Base-by-base conservation (phyloP, 1,140 invertebrate species). In the Pachypeltis micranthus region DNA sequence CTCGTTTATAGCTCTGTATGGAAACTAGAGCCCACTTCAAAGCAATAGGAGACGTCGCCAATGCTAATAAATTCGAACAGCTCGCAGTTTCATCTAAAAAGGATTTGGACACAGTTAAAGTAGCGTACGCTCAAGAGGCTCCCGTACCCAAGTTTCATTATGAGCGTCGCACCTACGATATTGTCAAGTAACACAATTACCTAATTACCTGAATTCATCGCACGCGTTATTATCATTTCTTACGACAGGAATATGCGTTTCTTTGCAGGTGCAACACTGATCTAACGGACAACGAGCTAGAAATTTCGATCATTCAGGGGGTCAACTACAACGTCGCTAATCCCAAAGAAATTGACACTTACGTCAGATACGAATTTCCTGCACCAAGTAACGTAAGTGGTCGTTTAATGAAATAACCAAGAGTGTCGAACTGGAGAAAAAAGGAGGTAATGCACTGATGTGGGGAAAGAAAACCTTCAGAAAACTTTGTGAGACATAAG, bases 311-410 rank as follows among this genome's bases (percentile, higher is more conserved):
- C 64, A 76, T 95, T 1, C 81, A 90, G 70, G 94, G 93, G 39
- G 83, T 96, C 54, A 92, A 90, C 69, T 94, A 91, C 74, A 86
- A 83, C 76, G 89, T 90, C 28, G 74, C 83, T 63, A 88, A 90
- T 74, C 83, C 91, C 1, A 89, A 90, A 71, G 91, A 96, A 66
- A 81, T 94, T 55, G 93, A 97, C 71, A 96, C 93, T 2, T 98
- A 93, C 74, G 88, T 97, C 3, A 92, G 87, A 73, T 90, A 89
- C 70, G 93, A 96, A 72, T 93, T 97, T 76, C 93, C 93, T 1
- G 92, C 85, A 74, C 90, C 93, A 10, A 83, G 47, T 21, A 51
- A 51, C 19, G 47, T 51, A 51, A 51, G 47, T 21, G n/a, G n/a
- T n/a, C n/a, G n/a, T n/a, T n/a, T n/a, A n/a, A n/a, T n/a, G n/a